Evolutionary conservation across 2,888 invertebrate genomes (phyloP).

Genomic region (Polydrusus pterygomalis): DNA sequence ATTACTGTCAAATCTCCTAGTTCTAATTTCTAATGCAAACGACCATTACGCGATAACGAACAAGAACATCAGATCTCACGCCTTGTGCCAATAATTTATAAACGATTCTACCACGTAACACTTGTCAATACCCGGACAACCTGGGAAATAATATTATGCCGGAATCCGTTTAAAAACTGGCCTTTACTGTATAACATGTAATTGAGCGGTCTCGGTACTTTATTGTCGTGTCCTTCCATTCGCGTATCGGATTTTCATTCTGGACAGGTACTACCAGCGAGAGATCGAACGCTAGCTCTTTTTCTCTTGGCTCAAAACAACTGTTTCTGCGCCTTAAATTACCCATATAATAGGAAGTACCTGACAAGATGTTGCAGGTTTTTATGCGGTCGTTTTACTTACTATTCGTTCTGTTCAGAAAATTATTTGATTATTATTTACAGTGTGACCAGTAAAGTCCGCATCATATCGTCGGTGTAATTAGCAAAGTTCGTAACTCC

Average conservation of each 20-base stretch:
- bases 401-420: not conserved
- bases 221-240: slow-evolving; percentile 28
- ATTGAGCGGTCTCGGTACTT: slow-evolving; percentile 37
- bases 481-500: too few relatives aligned
- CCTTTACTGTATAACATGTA: slow-evolving; percentile 29
- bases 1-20: too few relatives aligned
- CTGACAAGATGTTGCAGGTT: slow-evolving; percentile 2
- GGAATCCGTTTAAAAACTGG: slow-evolving; percentile 25
- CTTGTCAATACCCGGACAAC: slow-evolving; percentile 5
- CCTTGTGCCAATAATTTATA: not conserved
- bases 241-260: slow-evolving; percentile 34
- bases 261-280: slow-evolving; percentile 11
- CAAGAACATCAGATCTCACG: not conserved
- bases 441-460: too few relatives aligned
- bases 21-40: too few relatives aligned
- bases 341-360: not conserved
- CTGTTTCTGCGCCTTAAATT: not conserved
- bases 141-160: not conserved
- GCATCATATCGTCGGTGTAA: too few relatives aligned
- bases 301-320: not conserved
- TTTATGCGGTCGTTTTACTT: not conserved
- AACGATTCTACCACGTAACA: not conserved
- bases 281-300: not conserved
- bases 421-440: too few relatives aligned
- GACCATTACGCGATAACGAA: too few relatives aligned